Conservation (phyloP, 2,888 invertebrate species). For the Rugalucina vietnamica region DNA sequence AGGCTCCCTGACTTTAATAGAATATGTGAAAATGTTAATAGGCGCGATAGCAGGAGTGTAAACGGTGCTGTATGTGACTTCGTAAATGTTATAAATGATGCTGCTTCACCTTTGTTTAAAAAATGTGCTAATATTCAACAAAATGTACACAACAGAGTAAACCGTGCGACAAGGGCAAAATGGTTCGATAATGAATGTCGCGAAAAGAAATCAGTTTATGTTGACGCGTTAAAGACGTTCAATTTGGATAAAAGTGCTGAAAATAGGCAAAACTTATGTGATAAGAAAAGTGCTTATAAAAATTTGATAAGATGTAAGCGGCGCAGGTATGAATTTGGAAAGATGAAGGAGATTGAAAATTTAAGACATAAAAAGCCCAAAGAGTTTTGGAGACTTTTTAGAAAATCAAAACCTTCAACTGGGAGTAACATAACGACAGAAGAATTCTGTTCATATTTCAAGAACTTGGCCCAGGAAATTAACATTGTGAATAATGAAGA, state of each 20-base stretch:
- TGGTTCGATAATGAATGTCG: constrained; percentile 21
- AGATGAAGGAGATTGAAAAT: constrained; percentile 2
- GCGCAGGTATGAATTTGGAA: neutral
- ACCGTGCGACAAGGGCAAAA: neutral
- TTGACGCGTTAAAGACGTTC: neutral
- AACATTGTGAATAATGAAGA: neutral
- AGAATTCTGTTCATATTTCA: constrained; percentile 7
- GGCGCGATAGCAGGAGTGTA: constrained; percentile 6
- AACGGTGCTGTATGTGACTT: neutral
- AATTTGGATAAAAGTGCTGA: neutral
- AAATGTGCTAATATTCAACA: neutral
- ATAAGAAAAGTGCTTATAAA: constrained; percentile 6
- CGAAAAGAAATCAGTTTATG: neutral
- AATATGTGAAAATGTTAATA: neutral
- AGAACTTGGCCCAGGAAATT: neutral
- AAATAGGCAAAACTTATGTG: constrained; percentile 1
- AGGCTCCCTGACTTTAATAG: neutral
- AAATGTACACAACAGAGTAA: neutral
- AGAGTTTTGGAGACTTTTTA: constrained; percentile 25
- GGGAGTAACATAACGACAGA: neutral
- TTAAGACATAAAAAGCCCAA: neutral
- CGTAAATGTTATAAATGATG: neutral
- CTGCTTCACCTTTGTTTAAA: neutral
- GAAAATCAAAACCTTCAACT: neutral
- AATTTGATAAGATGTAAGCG: constrained; percentile 5